Conservation (phyloP, 2,797 vertebrate species). For the Glossophaga mutica region DNA sequence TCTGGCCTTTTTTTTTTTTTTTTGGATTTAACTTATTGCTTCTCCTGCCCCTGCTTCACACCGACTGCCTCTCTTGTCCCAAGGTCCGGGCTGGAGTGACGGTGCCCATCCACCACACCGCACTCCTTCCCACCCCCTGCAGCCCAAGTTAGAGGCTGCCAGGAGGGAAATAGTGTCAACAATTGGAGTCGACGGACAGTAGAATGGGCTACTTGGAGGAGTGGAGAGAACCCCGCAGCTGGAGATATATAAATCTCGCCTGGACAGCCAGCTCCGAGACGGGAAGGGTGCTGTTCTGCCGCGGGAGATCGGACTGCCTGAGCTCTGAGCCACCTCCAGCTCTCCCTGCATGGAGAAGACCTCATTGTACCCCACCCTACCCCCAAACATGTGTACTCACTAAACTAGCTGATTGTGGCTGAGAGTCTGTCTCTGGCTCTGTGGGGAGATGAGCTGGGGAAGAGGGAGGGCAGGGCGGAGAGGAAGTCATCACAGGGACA, state of each 20-base stretch:
- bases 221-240: background rate
- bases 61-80: background rate
- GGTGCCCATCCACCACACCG: background rate
- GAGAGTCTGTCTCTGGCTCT: background rate
- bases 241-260: background rate
- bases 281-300: background rate
- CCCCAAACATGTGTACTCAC: background rate
- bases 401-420: background rate
- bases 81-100: background rate
- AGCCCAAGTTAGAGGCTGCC: background rate
- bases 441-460: background rate
- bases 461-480: fast-evolving
- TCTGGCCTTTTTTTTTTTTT: no score
- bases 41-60: background rate
- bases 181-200: fast-evolving
- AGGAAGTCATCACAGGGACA: no score
- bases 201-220: background rate
- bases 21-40: slow-evolving; percentile 46
- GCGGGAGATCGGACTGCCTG: background rate
- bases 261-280: background rate
- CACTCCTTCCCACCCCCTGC: no score
- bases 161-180: background rate
- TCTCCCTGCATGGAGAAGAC: background rate
- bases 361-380: background rate
- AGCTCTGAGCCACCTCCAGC: background rate